Conservation (phyloP, 2,797 vertebrate species). For the Sternotherus odoratus region DNA sequence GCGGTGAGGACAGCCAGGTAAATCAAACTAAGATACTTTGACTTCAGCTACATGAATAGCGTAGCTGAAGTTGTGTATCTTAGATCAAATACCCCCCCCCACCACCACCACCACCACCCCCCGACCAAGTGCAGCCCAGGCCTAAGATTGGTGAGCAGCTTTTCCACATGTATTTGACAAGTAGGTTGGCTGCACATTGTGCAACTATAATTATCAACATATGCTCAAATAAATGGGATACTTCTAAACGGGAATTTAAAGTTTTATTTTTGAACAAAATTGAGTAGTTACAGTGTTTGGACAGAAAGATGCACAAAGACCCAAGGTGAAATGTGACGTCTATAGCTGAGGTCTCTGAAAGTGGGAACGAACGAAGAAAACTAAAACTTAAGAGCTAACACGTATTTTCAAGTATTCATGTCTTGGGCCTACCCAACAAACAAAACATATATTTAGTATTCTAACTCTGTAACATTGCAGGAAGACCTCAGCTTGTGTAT, state of each 20-base stretch:
- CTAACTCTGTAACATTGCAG: not conserved
- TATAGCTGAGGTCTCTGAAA: not conserved
- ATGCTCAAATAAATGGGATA: not conserved
- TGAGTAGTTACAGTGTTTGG: not conserved
- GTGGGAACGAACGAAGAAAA: not conserved
- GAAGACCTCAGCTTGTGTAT: no score
- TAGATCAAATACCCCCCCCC: no score
- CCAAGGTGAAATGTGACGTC: not conserved
- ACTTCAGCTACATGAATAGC: no score
- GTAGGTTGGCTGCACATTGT: not conserved
- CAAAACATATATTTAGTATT: not conserved
- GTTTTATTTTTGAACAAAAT: not conserved
- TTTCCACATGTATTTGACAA: not conserved
- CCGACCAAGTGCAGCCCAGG: no score
- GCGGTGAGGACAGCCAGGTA: no score
- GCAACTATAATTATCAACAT: not conserved
- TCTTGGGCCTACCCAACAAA: not conserved
- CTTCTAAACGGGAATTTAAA: not conserved
- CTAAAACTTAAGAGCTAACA: not conserved
- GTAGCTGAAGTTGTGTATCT: no score
- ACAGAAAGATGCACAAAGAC: not conserved
- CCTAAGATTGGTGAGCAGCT: not conserved
- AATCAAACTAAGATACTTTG: no score
- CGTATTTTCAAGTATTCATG: not conserved
- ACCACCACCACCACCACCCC: no score